These are phyloP conservation scores for Crematogaster levior DNA, from an alignment of 2,888 invertebrate species.

Conservation along the genomic window DNA sequence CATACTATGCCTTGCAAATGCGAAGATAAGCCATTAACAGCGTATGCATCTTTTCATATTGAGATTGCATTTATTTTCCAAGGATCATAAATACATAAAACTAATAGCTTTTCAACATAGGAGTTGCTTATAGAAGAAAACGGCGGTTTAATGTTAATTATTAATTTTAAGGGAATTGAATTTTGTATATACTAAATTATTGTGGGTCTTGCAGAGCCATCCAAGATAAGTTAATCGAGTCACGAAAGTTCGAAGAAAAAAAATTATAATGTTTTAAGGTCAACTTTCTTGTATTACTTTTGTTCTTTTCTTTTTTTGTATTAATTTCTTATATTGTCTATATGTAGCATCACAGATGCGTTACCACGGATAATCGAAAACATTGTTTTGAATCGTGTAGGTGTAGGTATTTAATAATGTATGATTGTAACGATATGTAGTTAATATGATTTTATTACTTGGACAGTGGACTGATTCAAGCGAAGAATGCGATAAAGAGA, in stretches of 20 bases:
- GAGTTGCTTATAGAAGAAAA: slow-evolving; percentile 44
- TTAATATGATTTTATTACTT: slow-evolving; percentile 77
- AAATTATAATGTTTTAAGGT: slow-evolving; percentile 69
- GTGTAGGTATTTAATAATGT: slow-evolving; percentile 71
- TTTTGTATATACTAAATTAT: slow-evolving; percentile 83
- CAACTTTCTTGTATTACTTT: slow-evolving; percentile 54
- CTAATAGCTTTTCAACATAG: slow-evolving; percentile 22
- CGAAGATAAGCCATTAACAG: slow-evolving; percentile 41
- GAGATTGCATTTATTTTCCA: slow-evolving; percentile 49
- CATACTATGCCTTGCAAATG: slow-evolving; percentile 52
- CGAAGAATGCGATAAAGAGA: slow-evolving; percentile 67
- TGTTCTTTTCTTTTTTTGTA: slow-evolving; percentile 52
- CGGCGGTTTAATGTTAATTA: slow-evolving; percentile 64
- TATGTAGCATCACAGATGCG: slow-evolving; percentile 57
- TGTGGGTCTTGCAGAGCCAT: slow-evolving; percentile 68
- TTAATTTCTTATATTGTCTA: slow-evolving; percentile 33
- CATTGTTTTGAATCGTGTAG: slow-evolving; percentile 70
- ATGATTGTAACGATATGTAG: slow-evolving; percentile 70
- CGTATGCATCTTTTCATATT: slow-evolving; percentile 22
- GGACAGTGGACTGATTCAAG: slow-evolving; percentile 77
- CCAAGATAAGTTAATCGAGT: slow-evolving; percentile 54
- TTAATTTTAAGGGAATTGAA: slow-evolving; percentile 79
- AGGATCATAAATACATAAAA: slow-evolving; percentile 29
- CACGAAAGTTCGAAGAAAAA: slow-evolving; percentile 66
- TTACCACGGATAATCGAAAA: slow-evolving; percentile 70